Evolutionary conservation across 2,888 invertebrate genomes (phyloP).

Genomic region (Archips crataeganus): DNA sequence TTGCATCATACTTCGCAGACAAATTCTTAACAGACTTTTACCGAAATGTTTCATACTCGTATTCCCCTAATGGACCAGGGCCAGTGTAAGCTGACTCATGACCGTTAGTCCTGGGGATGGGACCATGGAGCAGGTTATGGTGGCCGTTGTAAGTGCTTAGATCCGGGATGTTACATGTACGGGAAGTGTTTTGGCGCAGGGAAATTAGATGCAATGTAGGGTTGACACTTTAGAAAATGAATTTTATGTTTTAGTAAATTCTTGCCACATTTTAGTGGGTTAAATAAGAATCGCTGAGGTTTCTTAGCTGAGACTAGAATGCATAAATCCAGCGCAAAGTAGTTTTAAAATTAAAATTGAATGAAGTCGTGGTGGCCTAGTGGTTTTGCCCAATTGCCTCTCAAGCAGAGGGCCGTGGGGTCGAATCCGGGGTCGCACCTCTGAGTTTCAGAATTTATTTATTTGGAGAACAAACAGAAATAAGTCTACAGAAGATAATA

Average conservation of each 20-base stretch:
- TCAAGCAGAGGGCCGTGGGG: no score
- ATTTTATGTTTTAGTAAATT: background rate
- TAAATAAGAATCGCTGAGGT: no score
- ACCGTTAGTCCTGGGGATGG: background rate
- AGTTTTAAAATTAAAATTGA: no score
- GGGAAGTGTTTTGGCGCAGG: slow-evolving; percentile 48
- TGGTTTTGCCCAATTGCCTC: no score
- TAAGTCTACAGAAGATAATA: no score
- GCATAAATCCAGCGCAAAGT: no score
- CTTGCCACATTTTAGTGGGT: no score
- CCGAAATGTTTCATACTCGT: slow-evolving; percentile 15
- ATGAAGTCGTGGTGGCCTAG: no score
- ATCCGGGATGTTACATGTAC: slow-evolving; percentile 43
- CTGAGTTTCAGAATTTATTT: no score
- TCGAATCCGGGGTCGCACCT: no score
- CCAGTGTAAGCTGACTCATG: slow-evolving; percentile 4
- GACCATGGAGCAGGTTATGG: slow-evolving; percentile 4
- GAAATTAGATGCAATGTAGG: slow-evolving; percentile 39
- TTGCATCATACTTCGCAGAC: slow-evolving; percentile 26
- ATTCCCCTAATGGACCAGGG: background rate
- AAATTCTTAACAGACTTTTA: slow-evolving; percentile 25
- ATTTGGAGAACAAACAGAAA: no score
- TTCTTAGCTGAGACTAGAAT: no score
- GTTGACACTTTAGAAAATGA: slow-evolving; percentile 1
- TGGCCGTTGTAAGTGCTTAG: slow-evolving; percentile 37